These are phyloP conservation scores for Leptinotarsa juncta DNA, from an alignment of 2,888 invertebrate genomes.

Conservation along the genomic window DNA sequence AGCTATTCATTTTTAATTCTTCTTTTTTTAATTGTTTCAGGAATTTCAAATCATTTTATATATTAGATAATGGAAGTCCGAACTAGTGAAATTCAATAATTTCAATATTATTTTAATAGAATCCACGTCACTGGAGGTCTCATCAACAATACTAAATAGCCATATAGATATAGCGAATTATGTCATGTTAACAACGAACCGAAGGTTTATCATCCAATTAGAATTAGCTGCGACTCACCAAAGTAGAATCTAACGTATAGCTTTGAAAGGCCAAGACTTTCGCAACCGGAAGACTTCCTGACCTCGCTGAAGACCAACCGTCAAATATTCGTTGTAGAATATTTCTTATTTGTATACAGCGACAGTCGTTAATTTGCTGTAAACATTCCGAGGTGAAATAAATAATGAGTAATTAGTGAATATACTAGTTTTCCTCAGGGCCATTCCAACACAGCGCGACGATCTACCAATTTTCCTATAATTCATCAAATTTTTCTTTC, in stretches of 20 bases:
- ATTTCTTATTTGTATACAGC: neutral
- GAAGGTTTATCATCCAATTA: slow-evolving; percentile 23
- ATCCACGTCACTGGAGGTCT: neutral
- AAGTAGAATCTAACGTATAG: slow-evolving; percentile 4
- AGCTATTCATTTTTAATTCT: too few relatives aligned
- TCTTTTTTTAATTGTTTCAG: too few relatives aligned
- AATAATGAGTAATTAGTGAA: neutral
- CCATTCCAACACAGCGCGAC: too few relatives aligned
- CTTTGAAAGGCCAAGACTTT: slow-evolving; percentile 19
- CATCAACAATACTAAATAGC: slow-evolving; percentile 14
- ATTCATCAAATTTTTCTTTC: too few relatives aligned
- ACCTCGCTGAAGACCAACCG: slow-evolving; percentile 12
- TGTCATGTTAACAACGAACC: slow-evolving; percentile 10
- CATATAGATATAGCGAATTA: slow-evolving; percentile 9
- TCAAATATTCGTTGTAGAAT: neutral
- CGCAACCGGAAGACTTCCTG: slow-evolving; percentile 24
- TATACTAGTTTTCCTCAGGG: too few relatives aligned
- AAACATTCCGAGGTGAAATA: neutral
- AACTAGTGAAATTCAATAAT: too few relatives aligned
- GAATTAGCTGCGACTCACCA: neutral
- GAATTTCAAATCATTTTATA: too few relatives aligned
- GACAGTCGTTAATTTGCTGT: neutral
- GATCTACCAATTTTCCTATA: too few relatives aligned
- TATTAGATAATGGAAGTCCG: too few relatives aligned
- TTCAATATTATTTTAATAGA: neutral